These are phyloP conservation scores for Pygocentrus nattereri DNA, from an alignment of 2,797 vertebrate species.

Conservation along the genomic window DNA sequence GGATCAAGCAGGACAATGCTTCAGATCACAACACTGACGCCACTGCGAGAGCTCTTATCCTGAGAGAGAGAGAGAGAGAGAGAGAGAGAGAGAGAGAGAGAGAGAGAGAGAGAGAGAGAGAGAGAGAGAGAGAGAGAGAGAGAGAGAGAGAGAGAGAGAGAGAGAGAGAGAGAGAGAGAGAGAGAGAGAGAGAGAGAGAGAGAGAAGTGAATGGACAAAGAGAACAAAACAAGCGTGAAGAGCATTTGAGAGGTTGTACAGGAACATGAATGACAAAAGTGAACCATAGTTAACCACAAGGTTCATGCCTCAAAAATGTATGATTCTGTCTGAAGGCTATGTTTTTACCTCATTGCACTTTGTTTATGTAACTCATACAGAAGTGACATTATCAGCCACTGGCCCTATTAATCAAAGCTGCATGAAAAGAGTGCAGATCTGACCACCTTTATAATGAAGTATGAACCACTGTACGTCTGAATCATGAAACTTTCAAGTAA, in stretches of 20 bases:
- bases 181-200: constrained; percentile 51
- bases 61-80: constrained; percentile 71
- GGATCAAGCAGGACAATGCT: constrained; percentile 56
- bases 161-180: constrained; percentile 63
- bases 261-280: neutral
- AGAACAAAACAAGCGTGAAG: neutral
- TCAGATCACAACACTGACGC: constrained; percentile 90
- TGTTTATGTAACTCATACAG: neutral
- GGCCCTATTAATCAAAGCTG: no score
- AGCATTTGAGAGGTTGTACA: neutral
- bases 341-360: neutral
- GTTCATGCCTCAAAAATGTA: no score
- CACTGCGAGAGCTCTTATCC: constrained; percentile 91
- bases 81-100: constrained; percentile 58
- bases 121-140: constrained; percentile 54
- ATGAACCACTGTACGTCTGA: no score
- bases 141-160: constrained; percentile 63
- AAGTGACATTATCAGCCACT: neutral
- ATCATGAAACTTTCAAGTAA: no score
- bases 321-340: neutral
- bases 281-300: neutral
- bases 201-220: neutral
- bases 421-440: no score
- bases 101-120: constrained; percentile 54
- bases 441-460: no score